Conservation (phyloP, 2,888 invertebrate species). For the Athalia rosae region DNA sequence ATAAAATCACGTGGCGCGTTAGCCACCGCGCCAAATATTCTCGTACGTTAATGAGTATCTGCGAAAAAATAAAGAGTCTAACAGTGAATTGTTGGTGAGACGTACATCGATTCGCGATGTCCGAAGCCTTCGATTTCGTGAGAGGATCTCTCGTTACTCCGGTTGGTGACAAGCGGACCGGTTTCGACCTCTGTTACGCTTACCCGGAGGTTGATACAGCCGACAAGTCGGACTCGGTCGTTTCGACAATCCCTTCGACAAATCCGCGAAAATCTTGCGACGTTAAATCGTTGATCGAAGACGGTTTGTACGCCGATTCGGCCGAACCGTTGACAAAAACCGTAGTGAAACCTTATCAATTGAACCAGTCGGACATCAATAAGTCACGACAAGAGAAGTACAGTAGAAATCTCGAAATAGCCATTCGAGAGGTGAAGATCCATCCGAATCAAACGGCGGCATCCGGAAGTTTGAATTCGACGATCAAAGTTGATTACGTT, state of each 20-base stretch:
- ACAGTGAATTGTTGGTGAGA: background rate
- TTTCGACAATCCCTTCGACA: slow-evolving; percentile 47
- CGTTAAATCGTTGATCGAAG: slow-evolving; percentile 50
- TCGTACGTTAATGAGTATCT: too few relatives aligned
- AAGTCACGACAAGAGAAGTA: slow-evolving; percentile 54
- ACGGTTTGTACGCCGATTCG: slow-evolving; percentile 61
- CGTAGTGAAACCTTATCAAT: slow-evolving; percentile 61
- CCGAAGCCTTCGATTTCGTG: slow-evolving; percentile 55
- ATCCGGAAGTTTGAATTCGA: slow-evolving; percentile 47
- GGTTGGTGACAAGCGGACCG: slow-evolving; percentile 48
- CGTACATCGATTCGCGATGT: slow-evolving; percentile 5
- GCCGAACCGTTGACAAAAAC: slow-evolving; percentile 61
- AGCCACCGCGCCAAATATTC: too few relatives aligned
- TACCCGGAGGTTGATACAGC: slow-evolving; percentile 54
- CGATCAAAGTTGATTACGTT: slow-evolving; percentile 59
- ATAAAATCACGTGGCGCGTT: background rate
- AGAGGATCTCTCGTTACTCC: slow-evolving; percentile 48
- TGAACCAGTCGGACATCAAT: slow-evolving; percentile 53
- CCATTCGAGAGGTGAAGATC: slow-evolving; percentile 64
- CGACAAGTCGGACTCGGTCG: slow-evolving; percentile 47
- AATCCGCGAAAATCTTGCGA: slow-evolving; percentile 14
- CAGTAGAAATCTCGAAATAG: slow-evolving; percentile 66
- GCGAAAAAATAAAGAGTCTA: too few relatives aligned
- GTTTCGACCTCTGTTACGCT: slow-evolving; percentile 55
- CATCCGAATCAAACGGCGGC: slow-evolving; percentile 49